These are phyloP conservation scores for Troglohyphantes excavatus DNA, from an alignment of 2,888 invertebrate species.

Conservation along the genomic window DNA sequence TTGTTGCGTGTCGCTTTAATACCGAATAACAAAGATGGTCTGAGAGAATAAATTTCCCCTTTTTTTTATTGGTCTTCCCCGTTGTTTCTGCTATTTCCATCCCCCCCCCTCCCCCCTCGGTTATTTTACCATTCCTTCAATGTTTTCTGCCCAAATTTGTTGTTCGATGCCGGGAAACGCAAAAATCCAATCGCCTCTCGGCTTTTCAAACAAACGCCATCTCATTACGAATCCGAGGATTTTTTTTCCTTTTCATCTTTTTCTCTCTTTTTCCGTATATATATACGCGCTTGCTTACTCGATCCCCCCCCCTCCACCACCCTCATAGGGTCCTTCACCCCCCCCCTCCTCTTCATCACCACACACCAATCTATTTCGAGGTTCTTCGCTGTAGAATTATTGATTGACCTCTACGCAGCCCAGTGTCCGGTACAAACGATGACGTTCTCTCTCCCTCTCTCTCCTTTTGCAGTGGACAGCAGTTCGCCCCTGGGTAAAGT, in stretches of 20 bases:
- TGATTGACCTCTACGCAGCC: conserved; percentile 74
- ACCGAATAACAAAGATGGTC: conserved; percentile 59
- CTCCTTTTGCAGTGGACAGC: conserved; percentile 75
- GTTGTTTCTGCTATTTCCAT: conserved; percentile 22
- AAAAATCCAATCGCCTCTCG: conserved; percentile 70
- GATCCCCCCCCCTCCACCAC: conserved; percentile 32
- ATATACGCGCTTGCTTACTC: conserved; percentile 8
- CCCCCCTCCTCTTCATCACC: conserved; percentile 45
- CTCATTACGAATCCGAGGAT: conserved; percentile 73
- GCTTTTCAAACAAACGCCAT: conserved; percentile 69
- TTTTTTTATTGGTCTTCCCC: conserved; percentile 24
- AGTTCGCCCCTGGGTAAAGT: conserved; percentile 59
- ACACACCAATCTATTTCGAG: conserved; percentile 68
- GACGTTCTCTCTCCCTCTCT: conserved; percentile 63
- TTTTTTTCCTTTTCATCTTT: conserved; percentile 25
- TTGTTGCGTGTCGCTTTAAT: conserved; percentile 73
- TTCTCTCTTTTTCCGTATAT: conserved; percentile 46
- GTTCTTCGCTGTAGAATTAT: conserved; percentile 74
- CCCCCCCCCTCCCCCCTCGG: too few relatives aligned
- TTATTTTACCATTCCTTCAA: conserved; percentile 35
- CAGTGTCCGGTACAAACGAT: conserved; percentile 73
- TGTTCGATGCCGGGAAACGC: conserved; percentile 58
- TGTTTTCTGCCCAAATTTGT: conserved; percentile 65
- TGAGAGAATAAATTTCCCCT: conserved; percentile 56
- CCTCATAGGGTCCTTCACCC: conserved; percentile 9